Conservation (phyloP, 2,113 vertebrate species). For the Hoplias malabaricus region DNA sequence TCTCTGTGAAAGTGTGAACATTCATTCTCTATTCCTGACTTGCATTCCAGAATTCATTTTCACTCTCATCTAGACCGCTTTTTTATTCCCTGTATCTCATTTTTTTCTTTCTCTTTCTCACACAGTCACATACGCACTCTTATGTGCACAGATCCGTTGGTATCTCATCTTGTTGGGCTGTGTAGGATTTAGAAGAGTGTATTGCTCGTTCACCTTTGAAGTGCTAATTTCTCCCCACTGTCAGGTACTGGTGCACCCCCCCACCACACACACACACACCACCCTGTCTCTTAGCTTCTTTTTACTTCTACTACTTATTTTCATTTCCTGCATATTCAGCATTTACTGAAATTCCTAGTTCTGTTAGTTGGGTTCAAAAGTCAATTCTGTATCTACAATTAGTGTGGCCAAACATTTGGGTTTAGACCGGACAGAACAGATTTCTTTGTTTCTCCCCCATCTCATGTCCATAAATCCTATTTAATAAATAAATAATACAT, state of each 20-base stretch:
- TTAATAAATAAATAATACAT: too few relatives aligned
- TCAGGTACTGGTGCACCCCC: constrained; percentile 23
- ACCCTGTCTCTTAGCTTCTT: not conserved
- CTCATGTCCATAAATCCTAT: too few relatives aligned
- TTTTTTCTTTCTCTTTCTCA: not conserved
- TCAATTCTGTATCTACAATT: not conserved
- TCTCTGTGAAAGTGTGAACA: not conserved
- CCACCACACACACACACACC: not conserved
- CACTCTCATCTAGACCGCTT: constrained; percentile 18
- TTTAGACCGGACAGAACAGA: not conserved
- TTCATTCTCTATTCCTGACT: constrained; percentile 3
- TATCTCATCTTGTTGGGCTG: constrained; percentile 16
- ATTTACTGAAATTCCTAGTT: not conserved
- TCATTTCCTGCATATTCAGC: not conserved
- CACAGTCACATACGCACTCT: constrained; percentile 23
- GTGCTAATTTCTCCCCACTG: constrained; percentile 35
- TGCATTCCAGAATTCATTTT: not conserved
- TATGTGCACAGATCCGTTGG: not conserved
- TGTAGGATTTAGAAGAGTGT: constrained; percentile 28
- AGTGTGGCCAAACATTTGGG: not conserved
- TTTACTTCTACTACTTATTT: not conserved
- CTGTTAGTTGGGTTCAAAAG: not conserved
- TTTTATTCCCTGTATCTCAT: not conserved
- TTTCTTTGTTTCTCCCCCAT: too few relatives aligned
- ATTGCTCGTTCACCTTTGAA: constrained; percentile 40